A percentile compares a stretch with the other conserved stretches of the same genome.
Evolutionary conservation across 1,140 invertebrate species (phyloP).

Genomic region (Dysdera silvatica): DNA sequence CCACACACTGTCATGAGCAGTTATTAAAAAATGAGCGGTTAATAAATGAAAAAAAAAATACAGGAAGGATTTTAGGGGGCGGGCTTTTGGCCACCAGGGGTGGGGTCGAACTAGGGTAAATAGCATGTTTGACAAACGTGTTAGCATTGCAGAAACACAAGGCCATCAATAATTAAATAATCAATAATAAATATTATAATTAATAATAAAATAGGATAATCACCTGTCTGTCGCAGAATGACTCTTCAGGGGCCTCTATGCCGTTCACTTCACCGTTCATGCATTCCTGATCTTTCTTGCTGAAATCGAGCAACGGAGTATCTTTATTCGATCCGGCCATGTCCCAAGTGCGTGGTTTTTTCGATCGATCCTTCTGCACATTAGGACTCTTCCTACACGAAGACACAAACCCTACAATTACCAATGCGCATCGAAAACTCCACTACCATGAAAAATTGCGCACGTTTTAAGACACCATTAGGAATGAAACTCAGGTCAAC

Average conservation of each 20-base stretch:
- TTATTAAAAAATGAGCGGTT: no score
- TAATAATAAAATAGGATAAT: background rate
- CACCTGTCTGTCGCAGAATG: slow-evolving; percentile 24
- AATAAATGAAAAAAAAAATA: no score
- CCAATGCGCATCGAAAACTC: no score
- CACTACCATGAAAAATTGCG: no score
- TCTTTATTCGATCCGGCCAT: slow-evolving; percentile 70
- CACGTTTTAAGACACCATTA: no score
- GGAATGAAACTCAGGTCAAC: no score
- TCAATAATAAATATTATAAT: background rate
- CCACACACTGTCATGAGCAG: no score
- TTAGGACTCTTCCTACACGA: slow-evolving; percentile 56
- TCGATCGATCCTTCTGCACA: slow-evolving; percentile 62
- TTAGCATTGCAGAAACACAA: no score
- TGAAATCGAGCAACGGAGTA: slow-evolving; percentile 70
- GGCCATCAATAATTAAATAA: background rate
- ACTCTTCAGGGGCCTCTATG: slow-evolving; percentile 17
- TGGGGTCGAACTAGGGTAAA: no score
- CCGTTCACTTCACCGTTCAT: background rate
- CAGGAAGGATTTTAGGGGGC: no score
- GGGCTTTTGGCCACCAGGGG: no score
- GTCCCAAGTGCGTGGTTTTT: slow-evolving; percentile 85
- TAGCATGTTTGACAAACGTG: no score
- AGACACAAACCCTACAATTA: background rate
- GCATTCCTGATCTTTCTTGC: slow-evolving; percentile 46